Conservation (phyloP, 2,888 invertebrate species). For the Tenthredo scrophulariae region DNA sequence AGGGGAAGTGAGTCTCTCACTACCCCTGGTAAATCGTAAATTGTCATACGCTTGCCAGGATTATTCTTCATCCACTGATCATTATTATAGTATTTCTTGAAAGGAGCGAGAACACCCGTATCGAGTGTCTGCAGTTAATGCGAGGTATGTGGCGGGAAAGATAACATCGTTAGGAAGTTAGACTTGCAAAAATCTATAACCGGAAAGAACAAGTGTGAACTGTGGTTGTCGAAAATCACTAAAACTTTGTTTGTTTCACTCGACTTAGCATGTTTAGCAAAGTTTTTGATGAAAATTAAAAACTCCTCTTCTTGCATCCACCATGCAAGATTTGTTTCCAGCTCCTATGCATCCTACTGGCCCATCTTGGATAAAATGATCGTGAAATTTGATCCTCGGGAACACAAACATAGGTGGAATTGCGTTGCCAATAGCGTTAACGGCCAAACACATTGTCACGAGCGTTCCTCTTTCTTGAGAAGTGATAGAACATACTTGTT, state of each 20-base stretch:
- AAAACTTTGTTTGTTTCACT: constrained; percentile 62
- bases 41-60: constrained; percentile 62
- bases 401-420: constrained; percentile 59
- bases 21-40: constrained; percentile 67
- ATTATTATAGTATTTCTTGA: constrained; percentile 66
- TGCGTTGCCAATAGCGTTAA: constrained; percentile 57
- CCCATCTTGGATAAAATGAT: constrained; percentile 60
- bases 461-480: constrained; percentile 41
- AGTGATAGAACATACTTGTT: constrained; percentile 12
- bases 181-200: constrained; percentile 66
- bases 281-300: constrained; percentile 64
- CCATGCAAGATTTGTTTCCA: constrained; percentile 63
- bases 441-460: constrained; percentile 56
- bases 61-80: constrained; percentile 66
- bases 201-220: constrained; percentile 62
- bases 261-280: constrained; percentile 63
- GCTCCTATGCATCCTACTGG: constrained; percentile 61
- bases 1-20: constrained; percentile 56
- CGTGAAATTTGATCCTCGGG: constrained; percentile 58
- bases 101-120: constrained; percentile 67
- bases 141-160: constrained; percentile 70
- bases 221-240: constrained; percentile 68
- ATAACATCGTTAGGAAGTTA: constrained; percentile 67
- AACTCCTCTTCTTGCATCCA: constrained; percentile 69
- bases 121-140: constrained; percentile 72